Evolutionary conservation across 2,888 invertebrate genomes (phyloP), one percentile per base, ranked within the genome.

Genomic region (Catocala sponsa): DNA sequence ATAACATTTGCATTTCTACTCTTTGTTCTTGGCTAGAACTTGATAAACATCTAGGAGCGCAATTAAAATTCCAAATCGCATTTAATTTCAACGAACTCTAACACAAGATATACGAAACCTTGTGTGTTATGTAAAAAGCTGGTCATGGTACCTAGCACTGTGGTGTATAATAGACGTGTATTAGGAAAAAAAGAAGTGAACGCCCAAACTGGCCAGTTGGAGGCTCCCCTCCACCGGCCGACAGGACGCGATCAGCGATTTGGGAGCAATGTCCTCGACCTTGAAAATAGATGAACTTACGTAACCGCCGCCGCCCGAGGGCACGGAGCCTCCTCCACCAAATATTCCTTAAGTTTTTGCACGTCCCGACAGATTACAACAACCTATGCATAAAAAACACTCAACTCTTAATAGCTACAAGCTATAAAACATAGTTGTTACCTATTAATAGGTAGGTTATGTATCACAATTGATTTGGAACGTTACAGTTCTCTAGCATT

Each of bases 201-300:
- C 87, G 87, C 86, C 91, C 85, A 91, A 92, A 91, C 88, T 90
- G 87, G 85, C 86, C 86, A 82, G 84, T 83, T 80, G 78, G 75
- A 83, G 85, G 85, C 83, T 84, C 88, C 86, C 85, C 87, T 80
- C 86, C 87, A 87, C 82, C 46, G 63, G 51, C 61, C 75, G 81
- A 81, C 87, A 90, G 93, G 93, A 92, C 90, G 89, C 90, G 90
- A 90, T 91, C 92, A 90, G 91, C 91, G 90, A 90, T 91, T 92
- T 91, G 94, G 94, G 94, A 92, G 91, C 94, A 94, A 93, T 87
- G 94, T 89, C 93, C 94, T 86, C 93, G 92, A 89, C 94, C 94
- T 94, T 94, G 94, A 89, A 88, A 85, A 91, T 94, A 94, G 94
- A 92, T 93, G 94, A 92, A 93, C 93, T 93, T 93, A 94, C 86